Base-by-base conservation (phyloP, 2,797 vertebrate species). In the Syngnathus acus region DNA sequence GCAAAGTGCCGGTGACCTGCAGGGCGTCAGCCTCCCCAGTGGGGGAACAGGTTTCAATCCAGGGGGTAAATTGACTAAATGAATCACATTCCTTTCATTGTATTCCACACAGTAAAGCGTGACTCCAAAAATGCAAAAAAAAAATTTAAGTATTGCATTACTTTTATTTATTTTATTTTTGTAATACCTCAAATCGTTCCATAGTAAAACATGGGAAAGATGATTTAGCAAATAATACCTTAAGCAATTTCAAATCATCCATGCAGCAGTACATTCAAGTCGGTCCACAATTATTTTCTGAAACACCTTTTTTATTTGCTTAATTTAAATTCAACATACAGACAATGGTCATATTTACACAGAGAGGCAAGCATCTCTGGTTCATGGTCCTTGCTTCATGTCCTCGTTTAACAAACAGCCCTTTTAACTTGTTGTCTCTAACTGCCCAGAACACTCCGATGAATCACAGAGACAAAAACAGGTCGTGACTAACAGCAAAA, bases 401-500 rank as follows among this genome's bases (percentile, higher is more conserved):
- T 16, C 40, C 54, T 42, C 45, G 6, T 61, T 75, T 70, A 26
- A 65, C 62, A 51, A 11, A 51, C 43, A 42, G 68, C 79, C 75
- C 70, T 82, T 57, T 81, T 82, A 66, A 83, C 76, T 71, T 47
- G 48, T 90, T 84, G 92, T 76, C 87, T 88, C 64, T 91, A 62
- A 40, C 26, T 40, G 62, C 4, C 64, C 43, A 42, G 65, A 70
- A 62, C 53, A 65, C 39, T 64, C 71, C 70, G 65, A 65, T 66
- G 7, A 67, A 78, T 80, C 78, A 80, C 66, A 26, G 32, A 59
- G 67, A 65, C 55, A 65, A 66, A 79, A 77, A 57, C 65, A 75
- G 70, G 10, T 38, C 62, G 61, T 86, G 78, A 87, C 74, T 86
- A 81, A 84, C 37, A 32, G 13, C 47, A 59, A 70, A 61, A 75